Base-by-base conservation (phyloP, 2,797 vertebrate species). In the Cephalopachus bancanus region DNA sequence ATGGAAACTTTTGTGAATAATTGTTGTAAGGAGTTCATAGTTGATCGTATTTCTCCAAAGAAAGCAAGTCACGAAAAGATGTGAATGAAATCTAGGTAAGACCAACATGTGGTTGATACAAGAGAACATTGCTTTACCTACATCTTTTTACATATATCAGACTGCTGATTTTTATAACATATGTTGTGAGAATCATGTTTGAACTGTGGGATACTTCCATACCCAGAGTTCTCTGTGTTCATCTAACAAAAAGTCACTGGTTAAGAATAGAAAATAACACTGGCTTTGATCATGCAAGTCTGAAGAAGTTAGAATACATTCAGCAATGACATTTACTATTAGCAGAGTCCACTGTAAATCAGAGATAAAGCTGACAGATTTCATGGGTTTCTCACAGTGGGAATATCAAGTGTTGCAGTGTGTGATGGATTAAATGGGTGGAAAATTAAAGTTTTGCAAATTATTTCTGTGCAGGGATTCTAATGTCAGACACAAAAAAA, bases 361-460 rank as follows among this genome's bases (percentile, higher is more conserved):
- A 93, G n/a, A 91, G 37, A 65, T 55, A 78, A 95, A 92, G 20
- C 30, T 96, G 51, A 96, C 10, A 98, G 67, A 15, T 91, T 95
- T 84, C 24, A 86, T 0, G 0, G 7, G 20, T 91, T 97, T 7
- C 72, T 96, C 67, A 72, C 33, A 72, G 49, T 22, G 85, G 11
- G 79, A 12, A 28, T 91, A 85, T 83, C 7, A 80, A 83, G 78
- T 87, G 69, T 95, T 28, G 16, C 71, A 22, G 7, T 96, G 81
- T 80, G 72, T 55, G 85, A 94, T 64, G 30, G 57, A 65, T 26
- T 91, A 87, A 89, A 75, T 59, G 4, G 8, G n/a, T 12, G 15
- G 33, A 5, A 3, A 30, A 59, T 81, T 91, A 85, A 96, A 64
- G 1, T 91, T 95, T 3, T 94, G 72, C 4, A 93, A 96, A 96